A percentile compares a stretch with the other conserved stretches of the same genome.
These are phyloP conservation scores for Drosophila cognata DNA, from an alignment of 2,888 invertebrate genomes.

Conservation along the genomic window DNA sequence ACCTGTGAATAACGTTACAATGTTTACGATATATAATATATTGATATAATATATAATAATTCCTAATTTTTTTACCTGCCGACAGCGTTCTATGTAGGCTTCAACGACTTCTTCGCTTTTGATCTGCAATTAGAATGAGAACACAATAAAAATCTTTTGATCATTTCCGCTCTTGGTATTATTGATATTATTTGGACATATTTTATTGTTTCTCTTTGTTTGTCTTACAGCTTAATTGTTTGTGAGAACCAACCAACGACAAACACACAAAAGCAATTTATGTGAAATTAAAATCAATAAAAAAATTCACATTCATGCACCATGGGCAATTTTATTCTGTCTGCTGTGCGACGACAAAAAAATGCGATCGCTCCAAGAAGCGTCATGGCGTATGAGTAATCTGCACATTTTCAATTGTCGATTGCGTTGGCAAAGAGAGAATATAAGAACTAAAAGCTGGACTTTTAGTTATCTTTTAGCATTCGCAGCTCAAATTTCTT, in stretches of 20 bases:
- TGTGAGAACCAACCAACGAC: conserved; percentile 59
- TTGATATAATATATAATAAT: not conserved
- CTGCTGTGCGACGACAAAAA: conserved; percentile 5
- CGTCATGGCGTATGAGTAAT: conserved; percentile 63
- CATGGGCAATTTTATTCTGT: conserved; percentile 34
- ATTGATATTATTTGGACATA: not conserved
- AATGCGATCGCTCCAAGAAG: conserved; percentile 18
- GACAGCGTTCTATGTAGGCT: conserved; percentile 91
- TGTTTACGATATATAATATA: not conserved
- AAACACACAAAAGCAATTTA: conserved; percentile 56
- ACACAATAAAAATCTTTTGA: conserved; percentile 23
- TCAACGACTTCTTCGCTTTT: conserved; percentile 89
- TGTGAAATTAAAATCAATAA: conserved; percentile 74
- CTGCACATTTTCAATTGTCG: conserved; percentile 27
- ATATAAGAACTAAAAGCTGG: not conserved
- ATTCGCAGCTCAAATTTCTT: not conserved
- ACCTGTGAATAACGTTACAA: conserved; percentile 86
- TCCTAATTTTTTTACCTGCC: conserved; percentile 87
- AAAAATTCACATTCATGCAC: conserved; percentile 58
- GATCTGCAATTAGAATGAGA: conserved; percentile 86
- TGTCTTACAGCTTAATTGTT: conserved; percentile 45
- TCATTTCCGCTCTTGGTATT: conserved; percentile 45
- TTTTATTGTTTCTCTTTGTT: conserved; percentile 12
- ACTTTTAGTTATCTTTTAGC: not conserved
- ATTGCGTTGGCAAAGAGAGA: not conserved